phyloP scores from a whole-genome alignment of 37 sponge, comb jelly and placozoan species.

The Sycon ciliatum region DNA sequence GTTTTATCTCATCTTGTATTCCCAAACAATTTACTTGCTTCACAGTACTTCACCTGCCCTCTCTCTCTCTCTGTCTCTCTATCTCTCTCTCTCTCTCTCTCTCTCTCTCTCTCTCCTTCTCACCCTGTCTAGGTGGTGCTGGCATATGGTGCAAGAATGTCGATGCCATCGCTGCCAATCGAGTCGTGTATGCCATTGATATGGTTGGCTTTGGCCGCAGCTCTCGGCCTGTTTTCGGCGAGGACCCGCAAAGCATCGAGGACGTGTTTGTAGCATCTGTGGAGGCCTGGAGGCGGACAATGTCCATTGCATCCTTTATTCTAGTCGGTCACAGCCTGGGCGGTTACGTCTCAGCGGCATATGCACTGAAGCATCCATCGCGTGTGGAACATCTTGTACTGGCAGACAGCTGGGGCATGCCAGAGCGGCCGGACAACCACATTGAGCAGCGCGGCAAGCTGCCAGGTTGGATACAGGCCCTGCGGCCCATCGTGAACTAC shows the following conservation, averaged over 20 bases:
- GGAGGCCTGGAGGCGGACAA: too few relatives aligned
- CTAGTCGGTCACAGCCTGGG: constrained; percentile 93
- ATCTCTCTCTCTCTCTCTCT: neutral
- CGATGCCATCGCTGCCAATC: constrained; percentile 40
- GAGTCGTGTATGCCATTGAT: constrained; percentile 66
- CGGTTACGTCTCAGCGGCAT: constrained; percentile 66
- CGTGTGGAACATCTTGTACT: constrained; percentile 74
- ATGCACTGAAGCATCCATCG: constrained; percentile 61
- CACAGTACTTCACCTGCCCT: too few relatives aligned
- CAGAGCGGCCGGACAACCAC: neutral
- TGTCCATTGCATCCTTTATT: too few relatives aligned
- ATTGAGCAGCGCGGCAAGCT: neutral
- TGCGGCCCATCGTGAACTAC: constrained; percentile 17
- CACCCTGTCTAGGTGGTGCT: constrained; percentile 42
- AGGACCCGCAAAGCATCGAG: constrained; percentile 36
- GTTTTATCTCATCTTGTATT: too few relatives aligned
- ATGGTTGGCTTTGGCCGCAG: constrained; percentile 86
- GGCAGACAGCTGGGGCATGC: constrained; percentile 73
- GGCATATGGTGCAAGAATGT: constrained; percentile 67
- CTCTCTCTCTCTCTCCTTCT: neutral
- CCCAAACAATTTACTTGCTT: too few relatives aligned
- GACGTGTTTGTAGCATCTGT: constrained; percentile 41
- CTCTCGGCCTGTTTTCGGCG: constrained; percentile 31
- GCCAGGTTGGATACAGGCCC: constrained; percentile 20
- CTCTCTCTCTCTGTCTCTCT: constrained; percentile 18